Conservation (phyloP, 2,888 invertebrate species). For the Drosophila flavopinicola region DNA sequence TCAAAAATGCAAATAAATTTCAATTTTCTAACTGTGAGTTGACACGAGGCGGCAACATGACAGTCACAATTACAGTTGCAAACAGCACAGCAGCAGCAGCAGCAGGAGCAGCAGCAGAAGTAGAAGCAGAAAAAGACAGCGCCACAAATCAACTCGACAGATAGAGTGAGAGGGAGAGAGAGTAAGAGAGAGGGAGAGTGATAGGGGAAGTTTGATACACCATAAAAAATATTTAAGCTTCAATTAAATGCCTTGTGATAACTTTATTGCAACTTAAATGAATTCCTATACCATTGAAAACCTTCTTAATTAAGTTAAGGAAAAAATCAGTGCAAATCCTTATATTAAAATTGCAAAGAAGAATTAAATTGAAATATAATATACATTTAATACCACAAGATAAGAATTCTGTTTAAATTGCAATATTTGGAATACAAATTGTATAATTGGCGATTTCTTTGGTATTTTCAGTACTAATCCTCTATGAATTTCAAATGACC, state of each 20-base stretch:
- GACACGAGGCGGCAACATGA: conserved; percentile 74
- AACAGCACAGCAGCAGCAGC: conserved; percentile 27
- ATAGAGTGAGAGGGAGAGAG: neutral
- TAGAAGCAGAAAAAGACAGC: conserved; percentile 22
- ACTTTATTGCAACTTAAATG: too few relatives aligned
- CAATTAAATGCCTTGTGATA: neutral
- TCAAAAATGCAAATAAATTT: conserved; percentile 81
- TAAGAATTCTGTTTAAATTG: too few relatives aligned
- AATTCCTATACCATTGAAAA: too few relatives aligned
- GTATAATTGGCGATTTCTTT: too few relatives aligned
- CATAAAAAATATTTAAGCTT: neutral
- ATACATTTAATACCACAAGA: too few relatives aligned
- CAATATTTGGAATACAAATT: too few relatives aligned
- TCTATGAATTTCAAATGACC: too few relatives aligned
- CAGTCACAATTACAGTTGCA: conserved; percentile 76
- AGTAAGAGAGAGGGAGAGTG: neutral
- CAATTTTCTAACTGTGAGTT: conserved; percentile 69
- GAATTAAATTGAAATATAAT: too few relatives aligned
- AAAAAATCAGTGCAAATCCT: too few relatives aligned
- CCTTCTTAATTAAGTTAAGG: too few relatives aligned
- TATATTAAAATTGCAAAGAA: too few relatives aligned
- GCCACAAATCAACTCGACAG: conserved; percentile 63
- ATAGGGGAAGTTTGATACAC: neutral
- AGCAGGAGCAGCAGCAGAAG: neutral
- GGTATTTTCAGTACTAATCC: too few relatives aligned